These are phyloP conservation scores for Pterocles orientalis DNA, from an alignment of 2,113 vertebrate species.

Conservation along the genomic window DNA sequence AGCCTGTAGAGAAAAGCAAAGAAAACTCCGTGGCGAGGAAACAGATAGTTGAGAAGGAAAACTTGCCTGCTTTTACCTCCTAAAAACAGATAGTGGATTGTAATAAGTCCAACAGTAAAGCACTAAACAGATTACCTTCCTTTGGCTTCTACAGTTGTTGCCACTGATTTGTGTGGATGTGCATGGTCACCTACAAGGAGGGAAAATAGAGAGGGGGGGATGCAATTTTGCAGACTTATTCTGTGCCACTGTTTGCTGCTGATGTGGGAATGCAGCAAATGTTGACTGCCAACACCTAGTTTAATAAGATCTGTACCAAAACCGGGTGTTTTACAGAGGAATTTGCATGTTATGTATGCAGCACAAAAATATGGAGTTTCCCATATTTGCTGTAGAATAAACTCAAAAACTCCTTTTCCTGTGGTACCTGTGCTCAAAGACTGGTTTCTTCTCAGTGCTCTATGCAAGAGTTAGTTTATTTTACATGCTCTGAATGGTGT, in stretches of 20 bases:
- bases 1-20: background rate
- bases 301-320: constrained; percentile 34
- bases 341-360: background rate
- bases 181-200: background rate
- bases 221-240: constrained; percentile 37
- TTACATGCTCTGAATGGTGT: background rate
- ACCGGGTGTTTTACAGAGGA: constrained; percentile 11
- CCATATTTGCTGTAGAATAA: background rate
- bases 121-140: background rate
- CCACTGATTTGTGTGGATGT: background rate
- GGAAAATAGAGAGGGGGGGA: background rate
- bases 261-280: constrained; percentile 9
- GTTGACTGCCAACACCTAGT: constrained; percentile 25
- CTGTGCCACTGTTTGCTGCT: constrained; percentile 8
- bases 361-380: background rate
- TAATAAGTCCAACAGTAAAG: background rate
- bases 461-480: background rate
- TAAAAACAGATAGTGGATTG: background rate
- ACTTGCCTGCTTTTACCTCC: background rate
- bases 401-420: background rate
- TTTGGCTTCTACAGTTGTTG: constrained; percentile 10
- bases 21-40: background rate
- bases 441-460: background rate
- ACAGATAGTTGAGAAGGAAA: background rate
- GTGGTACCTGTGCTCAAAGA: rapidly evolving